Evolutionary conservation across 2,113 vertebrate species (phyloP).

Genomic region (Aldabrachelys gigantea): DNA sequence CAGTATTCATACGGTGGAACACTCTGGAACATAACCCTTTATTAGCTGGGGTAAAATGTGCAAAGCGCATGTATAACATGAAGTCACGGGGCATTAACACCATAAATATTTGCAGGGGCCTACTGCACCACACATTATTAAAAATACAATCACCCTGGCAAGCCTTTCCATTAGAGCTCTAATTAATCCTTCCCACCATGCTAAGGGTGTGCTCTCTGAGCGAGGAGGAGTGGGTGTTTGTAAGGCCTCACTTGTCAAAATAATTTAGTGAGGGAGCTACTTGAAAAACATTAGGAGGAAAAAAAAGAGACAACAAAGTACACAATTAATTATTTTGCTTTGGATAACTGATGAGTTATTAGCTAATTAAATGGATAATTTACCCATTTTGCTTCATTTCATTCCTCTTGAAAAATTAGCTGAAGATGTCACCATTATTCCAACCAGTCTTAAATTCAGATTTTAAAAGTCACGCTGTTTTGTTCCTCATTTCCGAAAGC

Average conservation of each 20-base stretch:
- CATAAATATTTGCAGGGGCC: neutral
- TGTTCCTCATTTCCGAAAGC: neutral
- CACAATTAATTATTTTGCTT: constrained; percentile 20
- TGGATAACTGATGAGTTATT: constrained; percentile 5
- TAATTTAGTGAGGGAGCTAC: constrained; percentile 6
- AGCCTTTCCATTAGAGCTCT: neutral
- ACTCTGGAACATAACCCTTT: neutral
- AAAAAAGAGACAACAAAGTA: constrained; percentile 10
- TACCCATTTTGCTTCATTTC: constrained; percentile 10
- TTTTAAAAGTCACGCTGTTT: neutral
- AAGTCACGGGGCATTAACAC: neutral
- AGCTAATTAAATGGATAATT: constrained; percentile 22
- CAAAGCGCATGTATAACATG: neutral
- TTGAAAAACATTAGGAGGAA: neutral
- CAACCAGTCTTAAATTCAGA: neutral
- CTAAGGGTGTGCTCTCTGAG: neutral
- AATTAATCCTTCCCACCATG: neutral
- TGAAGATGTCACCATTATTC: constrained; percentile 1
- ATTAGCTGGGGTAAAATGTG: neutral
- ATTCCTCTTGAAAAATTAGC: neutral
- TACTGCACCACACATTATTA: neutral
- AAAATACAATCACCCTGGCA: neutral
- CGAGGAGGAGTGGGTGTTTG: neutral
- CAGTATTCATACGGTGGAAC: neutral
- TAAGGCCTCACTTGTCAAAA: neutral